Evolutionary conservation across 2,113 vertebrate genomes (phyloP).

Genomic region (Malaclemys terrapin): DNA sequence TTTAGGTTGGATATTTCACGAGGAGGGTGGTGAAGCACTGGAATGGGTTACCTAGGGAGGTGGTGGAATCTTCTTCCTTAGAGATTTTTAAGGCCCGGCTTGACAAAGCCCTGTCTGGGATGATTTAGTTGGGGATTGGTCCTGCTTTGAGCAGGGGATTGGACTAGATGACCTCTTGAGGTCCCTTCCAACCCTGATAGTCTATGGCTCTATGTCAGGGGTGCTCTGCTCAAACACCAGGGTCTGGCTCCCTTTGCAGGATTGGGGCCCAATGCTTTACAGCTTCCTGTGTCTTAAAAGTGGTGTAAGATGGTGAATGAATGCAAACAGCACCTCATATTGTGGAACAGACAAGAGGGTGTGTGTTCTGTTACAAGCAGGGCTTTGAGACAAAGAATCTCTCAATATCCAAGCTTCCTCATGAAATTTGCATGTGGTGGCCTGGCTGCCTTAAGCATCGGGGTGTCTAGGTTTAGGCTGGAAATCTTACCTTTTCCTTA

Average conservation of each 20-base stretch:
- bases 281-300: rapidly evolving
- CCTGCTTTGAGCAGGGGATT: too few species aligned
- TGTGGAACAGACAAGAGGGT: rapidly evolving
- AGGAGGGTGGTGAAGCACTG: too few species aligned
- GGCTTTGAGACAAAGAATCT: rapidly evolving
- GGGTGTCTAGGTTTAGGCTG: rapidly evolving
- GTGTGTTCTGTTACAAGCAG: rapidly evolving
- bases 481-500: neutral
- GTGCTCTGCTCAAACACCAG: rapidly evolving
- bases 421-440: rapidly evolving
- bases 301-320: rapidly evolving
- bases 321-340: rapidly evolving
- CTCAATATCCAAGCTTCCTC: rapidly evolving
- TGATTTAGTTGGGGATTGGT: too few species aligned
- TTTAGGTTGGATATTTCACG: too few species aligned
- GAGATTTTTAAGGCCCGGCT: too few species aligned
- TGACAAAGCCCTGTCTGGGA: too few species aligned
- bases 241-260: neutral
- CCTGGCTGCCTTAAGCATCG: rapidly evolving
- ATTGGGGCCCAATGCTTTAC: neutral
- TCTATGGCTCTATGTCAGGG: neutral
- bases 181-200: too few species aligned
- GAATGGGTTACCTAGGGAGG: too few species aligned
- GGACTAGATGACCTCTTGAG: too few species aligned
- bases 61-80: too few species aligned